phyloP scores from a whole-genome alignment of 2,113 vertebrate species.

The Hiodon tergisus region DNA sequence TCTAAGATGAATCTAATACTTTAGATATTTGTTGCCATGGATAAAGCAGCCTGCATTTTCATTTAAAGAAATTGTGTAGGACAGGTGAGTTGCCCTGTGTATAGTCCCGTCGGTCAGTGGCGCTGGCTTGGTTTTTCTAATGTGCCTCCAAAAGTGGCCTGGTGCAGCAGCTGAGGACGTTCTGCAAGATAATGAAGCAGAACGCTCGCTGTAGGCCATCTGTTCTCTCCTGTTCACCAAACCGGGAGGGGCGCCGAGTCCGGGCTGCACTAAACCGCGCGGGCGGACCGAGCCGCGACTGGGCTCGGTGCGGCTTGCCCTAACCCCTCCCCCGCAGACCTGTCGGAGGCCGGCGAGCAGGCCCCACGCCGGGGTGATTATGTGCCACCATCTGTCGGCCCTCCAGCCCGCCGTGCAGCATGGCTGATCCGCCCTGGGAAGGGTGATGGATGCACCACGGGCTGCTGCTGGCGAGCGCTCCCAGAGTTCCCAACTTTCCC shows the following conservation, averaged over 20 bases:
- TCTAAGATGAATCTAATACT: too few relatives aligned
- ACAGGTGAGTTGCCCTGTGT: too few relatives aligned
- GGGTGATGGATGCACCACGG: conserved; percentile 89
- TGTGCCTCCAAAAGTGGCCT: conserved; percentile 86
- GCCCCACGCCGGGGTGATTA: conserved; percentile 90
- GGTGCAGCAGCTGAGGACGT: conserved; percentile 87
- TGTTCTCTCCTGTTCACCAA: conserved; percentile 84
- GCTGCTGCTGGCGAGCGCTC: conserved; percentile 87
- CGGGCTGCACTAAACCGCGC: conserved; percentile 81
- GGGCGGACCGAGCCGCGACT: conserved; percentile 72
- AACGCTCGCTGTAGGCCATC: conserved; percentile 87
- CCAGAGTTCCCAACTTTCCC: conserved; percentile 77
- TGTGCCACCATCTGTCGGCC: conserved; percentile 88
- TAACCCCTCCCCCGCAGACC: conserved; percentile 50
- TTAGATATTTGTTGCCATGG: too few relatives aligned
- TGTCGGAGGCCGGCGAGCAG: conserved; percentile 85
- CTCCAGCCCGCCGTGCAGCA: conserved; percentile 88
- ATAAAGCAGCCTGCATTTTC: too few relatives aligned
- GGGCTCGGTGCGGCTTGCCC: conserved; percentile 61
- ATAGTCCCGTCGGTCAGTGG: not conserved
- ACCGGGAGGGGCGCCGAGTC: conserved; percentile 72
- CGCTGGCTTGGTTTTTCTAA: conserved; percentile 48
- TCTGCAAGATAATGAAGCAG: conserved; percentile 90
- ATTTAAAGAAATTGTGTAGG: too few relatives aligned
- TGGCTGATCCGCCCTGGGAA: conserved; percentile 87